These are phyloP conservation scores for Drosophila sturtevanti DNA, from an alignment of 1,140 invertebrate species.

Conservation along the genomic window DNA sequence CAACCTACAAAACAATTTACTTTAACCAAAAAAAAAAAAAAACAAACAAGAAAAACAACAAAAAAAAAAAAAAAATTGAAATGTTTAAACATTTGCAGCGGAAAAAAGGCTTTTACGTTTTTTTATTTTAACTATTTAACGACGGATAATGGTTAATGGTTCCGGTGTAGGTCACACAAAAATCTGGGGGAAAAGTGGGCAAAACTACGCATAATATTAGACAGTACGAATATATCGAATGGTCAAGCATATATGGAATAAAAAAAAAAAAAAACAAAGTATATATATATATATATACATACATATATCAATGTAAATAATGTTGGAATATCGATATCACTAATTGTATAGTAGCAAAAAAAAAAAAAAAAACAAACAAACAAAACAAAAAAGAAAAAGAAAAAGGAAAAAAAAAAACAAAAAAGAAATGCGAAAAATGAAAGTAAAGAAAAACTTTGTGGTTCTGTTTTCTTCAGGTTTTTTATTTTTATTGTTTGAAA, in stretches of 20 bases:
- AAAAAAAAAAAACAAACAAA: background rate
- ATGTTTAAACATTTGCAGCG: background rate
- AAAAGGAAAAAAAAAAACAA: too few relatives aligned
- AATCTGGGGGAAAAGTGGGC: slow-evolving; percentile 66
- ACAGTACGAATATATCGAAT: slow-evolving; percentile 30
- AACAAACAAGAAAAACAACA: background rate
- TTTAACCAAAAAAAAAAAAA: slow-evolving; percentile 26
- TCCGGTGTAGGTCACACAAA: slow-evolving; percentile 25
- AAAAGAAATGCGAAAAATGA: background rate
- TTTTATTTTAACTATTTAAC: slow-evolving; percentile 26
- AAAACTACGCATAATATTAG: slow-evolving; percentile 73
- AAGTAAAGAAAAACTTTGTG: background rate
- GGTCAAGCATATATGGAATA: slow-evolving; percentile 4
- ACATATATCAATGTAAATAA: slow-evolving; percentile 5
- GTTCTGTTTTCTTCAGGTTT: background rate
- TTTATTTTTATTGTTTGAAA: slow-evolving; percentile 21
- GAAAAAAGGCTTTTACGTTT: background rate
- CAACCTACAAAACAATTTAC: slow-evolving; percentile 23
- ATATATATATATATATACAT: background rate
- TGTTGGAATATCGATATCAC: background rate
- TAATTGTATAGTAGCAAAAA: slow-evolving; percentile 9
- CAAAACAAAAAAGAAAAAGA: too few relatives aligned
- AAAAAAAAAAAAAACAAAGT: slow-evolving; percentile 4
- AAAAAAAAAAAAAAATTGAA: background rate
- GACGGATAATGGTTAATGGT: slow-evolving; percentile 13